Percentiles rank a stretch among this genome's conserved stretches.
Evolutionary conservation across 2,797 vertebrate genomes (phyloP).

Genomic region (Sebastiscus tertius): DNA sequence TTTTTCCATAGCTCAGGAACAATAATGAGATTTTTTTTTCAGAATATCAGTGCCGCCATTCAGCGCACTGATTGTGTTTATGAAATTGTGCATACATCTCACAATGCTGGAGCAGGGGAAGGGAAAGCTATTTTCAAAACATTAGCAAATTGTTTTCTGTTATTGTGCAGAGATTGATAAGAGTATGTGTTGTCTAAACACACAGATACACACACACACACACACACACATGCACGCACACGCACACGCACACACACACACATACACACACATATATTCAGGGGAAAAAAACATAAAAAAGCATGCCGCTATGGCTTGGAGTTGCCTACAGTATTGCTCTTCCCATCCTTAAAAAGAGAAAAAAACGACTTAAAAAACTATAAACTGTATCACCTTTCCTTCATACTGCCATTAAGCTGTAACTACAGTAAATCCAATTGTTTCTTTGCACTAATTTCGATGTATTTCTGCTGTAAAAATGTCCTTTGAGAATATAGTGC

Average conservation of each 20-base stretch:
- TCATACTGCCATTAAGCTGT: constrained; percentile 37
- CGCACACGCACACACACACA: neutral
- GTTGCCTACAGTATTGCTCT: constrained; percentile 7
- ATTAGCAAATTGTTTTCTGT: constrained; percentile 86
- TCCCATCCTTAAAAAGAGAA: neutral
- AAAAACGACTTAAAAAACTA: constrained; percentile 23
- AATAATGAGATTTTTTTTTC: constrained; percentile 81
- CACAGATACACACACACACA: constrained; percentile 32
- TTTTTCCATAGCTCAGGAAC: constrained; percentile 84
- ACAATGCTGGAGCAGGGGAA: constrained; percentile 73
- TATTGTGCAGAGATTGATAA: constrained; percentile 84
- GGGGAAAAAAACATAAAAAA: neutral
- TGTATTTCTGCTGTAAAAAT: constrained; percentile 22
- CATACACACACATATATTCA: neutral
- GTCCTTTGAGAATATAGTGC: neutral
- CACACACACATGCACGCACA: neutral
- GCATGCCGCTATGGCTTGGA: constrained; percentile 12
- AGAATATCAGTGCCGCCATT: constrained; percentile 83
- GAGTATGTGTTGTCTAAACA: constrained; percentile 76
- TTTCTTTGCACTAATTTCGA: neutral
- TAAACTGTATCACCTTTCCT: constrained; percentile 47
- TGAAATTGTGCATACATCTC: constrained; percentile 85
- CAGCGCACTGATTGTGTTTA: constrained; percentile 83
- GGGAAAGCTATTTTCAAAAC: constrained; percentile 84
- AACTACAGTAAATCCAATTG: constrained; percentile 51